These are phyloP conservation scores for Drosophila silvestris DNA, from an alignment of 2,888 invertebrate species.

Conservation along the genomic window DNA sequence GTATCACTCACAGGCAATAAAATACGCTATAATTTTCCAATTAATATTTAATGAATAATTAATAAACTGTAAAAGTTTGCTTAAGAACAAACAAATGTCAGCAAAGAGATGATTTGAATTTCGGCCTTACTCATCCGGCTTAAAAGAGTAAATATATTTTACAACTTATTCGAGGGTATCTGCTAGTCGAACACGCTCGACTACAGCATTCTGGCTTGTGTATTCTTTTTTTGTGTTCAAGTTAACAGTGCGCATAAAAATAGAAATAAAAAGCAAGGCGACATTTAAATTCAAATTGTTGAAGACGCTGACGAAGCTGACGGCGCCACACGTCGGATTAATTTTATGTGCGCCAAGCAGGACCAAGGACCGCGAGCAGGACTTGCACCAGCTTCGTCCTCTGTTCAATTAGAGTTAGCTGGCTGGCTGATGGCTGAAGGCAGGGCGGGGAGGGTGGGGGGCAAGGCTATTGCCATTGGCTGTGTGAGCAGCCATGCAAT, in stretches of 20 bases:
- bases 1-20: not conserved
- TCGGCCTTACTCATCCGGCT: no score
- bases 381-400: constrained; percentile 10
- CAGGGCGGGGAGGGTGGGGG: not conserved
- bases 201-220: not conserved
- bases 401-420: constrained; percentile 69
- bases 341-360: constrained; percentile 76
- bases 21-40: not conserved
- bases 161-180: not conserved
- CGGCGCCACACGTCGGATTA: constrained; percentile 84
- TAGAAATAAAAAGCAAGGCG: constrained; percentile 57
- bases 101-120: not conserved
- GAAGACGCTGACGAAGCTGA: constrained; percentile 75
- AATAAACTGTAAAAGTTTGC: not conserved
- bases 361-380: constrained; percentile 38
- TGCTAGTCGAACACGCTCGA: not conserved
- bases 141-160: no score
- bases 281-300: constrained; percentile 81
- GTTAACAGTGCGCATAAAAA: constrained; percentile 67
- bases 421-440: not conserved
- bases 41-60: not conserved
- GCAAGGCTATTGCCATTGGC: constrained; percentile 69
- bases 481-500: constrained; percentile 70
- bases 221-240: constrained; percentile 49
- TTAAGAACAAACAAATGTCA: not conserved